Evolutionary conservation across 2,113 vertebrate genomes (phyloP).

Genomic region (Chunga burmeisteri): DNA sequence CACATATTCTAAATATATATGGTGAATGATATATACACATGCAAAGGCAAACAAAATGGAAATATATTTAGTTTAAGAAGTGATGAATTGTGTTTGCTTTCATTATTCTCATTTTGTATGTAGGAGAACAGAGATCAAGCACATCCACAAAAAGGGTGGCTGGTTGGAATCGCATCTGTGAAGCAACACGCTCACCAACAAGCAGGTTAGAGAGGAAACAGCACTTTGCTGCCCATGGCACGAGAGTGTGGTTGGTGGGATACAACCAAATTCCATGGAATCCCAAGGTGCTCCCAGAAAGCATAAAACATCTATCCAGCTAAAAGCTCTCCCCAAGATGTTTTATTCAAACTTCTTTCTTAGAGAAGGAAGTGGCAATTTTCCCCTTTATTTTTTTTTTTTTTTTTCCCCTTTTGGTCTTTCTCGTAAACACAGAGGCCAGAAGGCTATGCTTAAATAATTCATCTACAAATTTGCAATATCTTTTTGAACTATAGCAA

Average conservation of each 20-base stretch:
- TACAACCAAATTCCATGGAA: neutral
- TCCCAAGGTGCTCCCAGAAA: neutral
- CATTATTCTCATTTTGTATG: slow-evolving; percentile 51
- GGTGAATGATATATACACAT: slow-evolving; percentile 31
- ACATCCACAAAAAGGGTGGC: neutral
- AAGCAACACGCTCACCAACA: neutral
- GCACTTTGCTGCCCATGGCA: neutral
- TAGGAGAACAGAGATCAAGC: slow-evolving; percentile 47
- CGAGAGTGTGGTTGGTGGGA: rapidly evolving
- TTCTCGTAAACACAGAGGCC: slow-evolving; percentile 61
- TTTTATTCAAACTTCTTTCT: slow-evolving; percentile 3
- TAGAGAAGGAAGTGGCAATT: neutral
- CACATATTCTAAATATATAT: slow-evolving; percentile 26
- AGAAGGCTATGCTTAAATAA: slow-evolving; percentile 67
- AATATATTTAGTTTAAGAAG: slow-evolving; percentile 63
- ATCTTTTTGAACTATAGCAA: slow-evolving; percentile 75
- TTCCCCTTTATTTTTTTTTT: slow-evolving; percentile 12
- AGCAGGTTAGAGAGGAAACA: neutral
- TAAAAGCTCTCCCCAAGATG: neutral
- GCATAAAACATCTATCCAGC: neutral
- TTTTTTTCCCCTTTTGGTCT: neutral
- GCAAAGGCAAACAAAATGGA: slow-evolving; percentile 49
- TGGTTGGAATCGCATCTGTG: neutral
- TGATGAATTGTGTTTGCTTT: slow-evolving; percentile 57
- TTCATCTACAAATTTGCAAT: slow-evolving; percentile 72